Evolutionary conservation across 2,113 vertebrate genomes (phyloP).

Genomic region (Odontophorus gujanensis): DNA sequence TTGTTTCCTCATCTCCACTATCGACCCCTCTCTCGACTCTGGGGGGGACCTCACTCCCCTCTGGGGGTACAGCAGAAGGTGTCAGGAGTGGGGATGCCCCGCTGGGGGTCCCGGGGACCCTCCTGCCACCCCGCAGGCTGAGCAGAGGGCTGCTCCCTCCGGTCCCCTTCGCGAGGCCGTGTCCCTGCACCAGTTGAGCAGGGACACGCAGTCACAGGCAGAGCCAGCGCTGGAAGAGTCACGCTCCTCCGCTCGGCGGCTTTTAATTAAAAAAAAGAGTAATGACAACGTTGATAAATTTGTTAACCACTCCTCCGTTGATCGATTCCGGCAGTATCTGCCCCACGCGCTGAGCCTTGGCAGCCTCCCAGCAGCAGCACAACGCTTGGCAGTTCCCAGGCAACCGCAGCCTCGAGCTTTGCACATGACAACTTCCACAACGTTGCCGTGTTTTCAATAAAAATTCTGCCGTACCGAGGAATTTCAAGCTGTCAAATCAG

Average conservation of each 20-base stretch:
- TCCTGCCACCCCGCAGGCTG: not conserved
- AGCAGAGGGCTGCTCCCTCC: not conserved
- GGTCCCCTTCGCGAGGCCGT: fast-evolving
- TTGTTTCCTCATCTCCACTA: not conserved
- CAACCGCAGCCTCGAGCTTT: not conserved
- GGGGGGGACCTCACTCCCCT: not conserved
- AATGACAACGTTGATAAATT: not conserved
- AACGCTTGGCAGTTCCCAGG: not conserved
- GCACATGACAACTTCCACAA: not conserved
- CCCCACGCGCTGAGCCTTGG: not conserved
- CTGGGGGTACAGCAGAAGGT: not conserved
- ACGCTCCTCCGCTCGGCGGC: not conserved
- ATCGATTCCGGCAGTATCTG: not conserved
- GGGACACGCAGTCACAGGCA: fast-evolving
- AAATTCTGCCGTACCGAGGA: not conserved
- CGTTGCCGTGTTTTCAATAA: not conserved
- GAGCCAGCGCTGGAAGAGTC: fast-evolving
- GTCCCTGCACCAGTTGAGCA: not conserved
- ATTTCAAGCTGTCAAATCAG: not conserved
- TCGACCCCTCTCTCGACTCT: not conserved
- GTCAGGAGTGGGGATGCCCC: fast-evolving
- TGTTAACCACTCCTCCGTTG: not conserved
- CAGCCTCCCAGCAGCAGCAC: not conserved
- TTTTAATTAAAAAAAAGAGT: not conserved
- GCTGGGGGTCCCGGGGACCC: not conserved